A percentile compares a stretch with the other conserved stretches of the same genome.
phyloP scores from a whole-genome alignment of 2,797 vertebrate genomes.

The Basileuterus tristriatus region DNA sequence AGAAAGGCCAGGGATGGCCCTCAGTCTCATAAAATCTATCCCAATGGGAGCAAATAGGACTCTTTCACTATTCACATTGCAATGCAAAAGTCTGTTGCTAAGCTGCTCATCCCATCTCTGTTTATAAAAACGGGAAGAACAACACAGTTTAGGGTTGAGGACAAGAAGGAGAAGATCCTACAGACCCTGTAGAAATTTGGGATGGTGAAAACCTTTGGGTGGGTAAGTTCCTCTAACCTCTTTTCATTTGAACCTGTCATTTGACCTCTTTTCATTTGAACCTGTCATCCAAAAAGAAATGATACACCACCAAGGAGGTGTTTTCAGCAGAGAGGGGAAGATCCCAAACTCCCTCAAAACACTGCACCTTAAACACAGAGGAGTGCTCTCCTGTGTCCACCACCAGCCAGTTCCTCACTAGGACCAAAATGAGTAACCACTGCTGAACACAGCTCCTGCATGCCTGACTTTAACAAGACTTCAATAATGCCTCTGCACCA shows the following conservation, averaged over 20 bases:
- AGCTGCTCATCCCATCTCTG: background rate
- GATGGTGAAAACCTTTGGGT: background rate
- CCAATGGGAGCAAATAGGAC: background rate
- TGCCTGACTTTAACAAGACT: background rate
- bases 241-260: background rate
- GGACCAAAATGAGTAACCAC: background rate
- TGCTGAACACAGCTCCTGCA: rapidly evolving
- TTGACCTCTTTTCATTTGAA: background rate
- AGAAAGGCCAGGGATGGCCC: background rate
- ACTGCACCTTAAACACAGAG: background rate
- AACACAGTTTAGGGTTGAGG: background rate
- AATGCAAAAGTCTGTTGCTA: background rate
- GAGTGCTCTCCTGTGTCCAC: background rate
- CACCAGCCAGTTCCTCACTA: background rate
- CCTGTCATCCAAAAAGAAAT: background rate
- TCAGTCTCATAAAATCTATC: background rate
- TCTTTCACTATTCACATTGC: background rate
- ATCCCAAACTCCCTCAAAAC: background rate
- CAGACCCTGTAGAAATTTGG: background rate
- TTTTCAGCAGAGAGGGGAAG: background rate
- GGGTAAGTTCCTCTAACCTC: background rate
- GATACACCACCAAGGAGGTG: background rate
- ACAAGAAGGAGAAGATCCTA: background rate
- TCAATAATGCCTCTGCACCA: background rate
- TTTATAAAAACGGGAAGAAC: background rate